A percentile compares a stretch with the other conserved stretches of the same genome.
Evolutionary conservation across 2,113 vertebrate species (phyloP).

Genomic region (Neotoma lepida): DNA sequence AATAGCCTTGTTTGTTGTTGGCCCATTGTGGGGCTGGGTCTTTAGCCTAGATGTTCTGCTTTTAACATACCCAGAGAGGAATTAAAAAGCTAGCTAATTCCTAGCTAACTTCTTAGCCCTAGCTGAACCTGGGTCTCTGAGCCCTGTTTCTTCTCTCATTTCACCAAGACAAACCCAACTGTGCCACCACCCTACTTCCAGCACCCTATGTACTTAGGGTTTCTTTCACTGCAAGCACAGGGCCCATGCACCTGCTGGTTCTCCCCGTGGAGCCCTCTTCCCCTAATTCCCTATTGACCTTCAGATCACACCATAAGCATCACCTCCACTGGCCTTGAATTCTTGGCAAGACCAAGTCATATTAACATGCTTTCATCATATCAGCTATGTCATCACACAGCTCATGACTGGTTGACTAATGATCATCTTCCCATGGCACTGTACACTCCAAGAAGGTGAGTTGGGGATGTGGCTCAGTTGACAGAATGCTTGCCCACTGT

Average conservation of each 20-base stretch:
- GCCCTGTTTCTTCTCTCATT: background rate
- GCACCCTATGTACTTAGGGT: accelerated
- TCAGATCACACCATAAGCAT: background rate
- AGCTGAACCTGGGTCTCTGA: background rate
- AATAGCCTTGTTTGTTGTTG: slow-evolving; percentile 54
- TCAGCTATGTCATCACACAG: too few species aligned
- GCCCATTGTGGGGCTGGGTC: background rate
- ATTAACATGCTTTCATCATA: background rate
- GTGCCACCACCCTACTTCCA: background rate
- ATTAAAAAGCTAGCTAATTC: background rate
- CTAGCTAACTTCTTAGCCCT: background rate
- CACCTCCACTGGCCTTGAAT: background rate
- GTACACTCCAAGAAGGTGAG: background rate
- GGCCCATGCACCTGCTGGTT: background rate
- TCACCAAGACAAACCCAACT: slow-evolving; percentile 6
- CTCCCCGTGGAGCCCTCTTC: background rate
- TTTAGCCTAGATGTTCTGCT: background rate
- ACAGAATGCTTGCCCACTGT: background rate
- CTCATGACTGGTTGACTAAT: background rate
- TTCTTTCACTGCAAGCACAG: background rate
- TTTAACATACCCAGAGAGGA: slow-evolving; percentile 3
- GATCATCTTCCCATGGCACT: background rate
- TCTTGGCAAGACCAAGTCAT: background rate
- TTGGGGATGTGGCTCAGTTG: background rate
- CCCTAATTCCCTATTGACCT: background rate